phyloP scores from a whole-genome alignment of 2,113 vertebrate genomes.

The Mellivora capensis region DNA sequence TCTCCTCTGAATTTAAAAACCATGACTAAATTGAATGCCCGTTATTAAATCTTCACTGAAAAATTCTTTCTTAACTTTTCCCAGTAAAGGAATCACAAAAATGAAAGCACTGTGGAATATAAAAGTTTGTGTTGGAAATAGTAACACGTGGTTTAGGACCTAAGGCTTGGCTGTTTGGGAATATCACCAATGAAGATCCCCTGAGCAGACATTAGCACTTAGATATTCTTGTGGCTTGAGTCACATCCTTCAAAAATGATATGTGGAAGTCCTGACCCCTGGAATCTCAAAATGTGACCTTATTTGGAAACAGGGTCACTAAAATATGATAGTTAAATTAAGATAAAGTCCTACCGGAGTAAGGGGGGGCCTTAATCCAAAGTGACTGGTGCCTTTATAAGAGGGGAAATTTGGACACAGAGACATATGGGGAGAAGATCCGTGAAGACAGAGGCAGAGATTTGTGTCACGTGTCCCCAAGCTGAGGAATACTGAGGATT shows the following conservation, averaged over 20 bases:
- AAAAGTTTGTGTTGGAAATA: background rate
- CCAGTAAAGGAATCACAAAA: background rate
- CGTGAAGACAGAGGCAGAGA: background rate
- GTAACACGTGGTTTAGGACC: background rate
- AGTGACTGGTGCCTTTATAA: background rate
- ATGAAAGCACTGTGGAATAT: background rate
- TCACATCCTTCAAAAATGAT: background rate
- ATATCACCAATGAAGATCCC: background rate
- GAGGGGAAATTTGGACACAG: background rate
- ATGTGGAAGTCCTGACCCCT: background rate
- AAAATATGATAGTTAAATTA: background rate
- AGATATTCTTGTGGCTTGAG: background rate
- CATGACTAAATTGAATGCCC: background rate
- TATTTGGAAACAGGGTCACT: background rate
- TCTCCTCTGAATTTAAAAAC: background rate
- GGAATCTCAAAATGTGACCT: background rate
- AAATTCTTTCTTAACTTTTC: conserved; percentile 16
- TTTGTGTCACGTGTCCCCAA: too few species aligned
- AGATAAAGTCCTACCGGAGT: background rate
- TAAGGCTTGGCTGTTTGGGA: background rate
- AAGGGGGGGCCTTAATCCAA: background rate
- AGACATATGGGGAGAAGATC: background rate
- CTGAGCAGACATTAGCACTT: background rate
- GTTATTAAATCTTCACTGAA: conserved; percentile 9
- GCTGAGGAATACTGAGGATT: accelerated